Evolutionary conservation across 1,140 invertebrate genomes (phyloP).

Genomic region (Amyelois transitella): DNA sequence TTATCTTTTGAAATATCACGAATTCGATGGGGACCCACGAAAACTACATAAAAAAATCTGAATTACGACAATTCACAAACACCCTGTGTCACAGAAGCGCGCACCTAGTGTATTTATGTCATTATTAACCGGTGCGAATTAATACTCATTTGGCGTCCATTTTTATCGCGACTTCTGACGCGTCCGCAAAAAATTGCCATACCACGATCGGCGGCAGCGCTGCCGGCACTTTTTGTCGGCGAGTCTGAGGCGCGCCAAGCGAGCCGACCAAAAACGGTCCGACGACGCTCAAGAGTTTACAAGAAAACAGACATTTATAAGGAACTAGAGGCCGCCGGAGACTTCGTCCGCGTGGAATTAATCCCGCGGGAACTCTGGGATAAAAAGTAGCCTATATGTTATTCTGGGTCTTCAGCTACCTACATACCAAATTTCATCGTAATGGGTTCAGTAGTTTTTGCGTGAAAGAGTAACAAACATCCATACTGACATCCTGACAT

Average conservation of each 20-base stretch:
- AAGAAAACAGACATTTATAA: background rate
- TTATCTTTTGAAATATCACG: background rate
- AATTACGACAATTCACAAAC: constrained; percentile 11
- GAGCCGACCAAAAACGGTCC: constrained; percentile 46
- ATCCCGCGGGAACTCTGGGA: no score
- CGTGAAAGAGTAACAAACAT: no score
- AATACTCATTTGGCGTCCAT: constrained; percentile 70
- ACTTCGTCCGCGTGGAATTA: no score
- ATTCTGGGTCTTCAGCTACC: no score
- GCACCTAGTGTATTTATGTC: constrained; percentile 68
- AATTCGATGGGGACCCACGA: background rate
- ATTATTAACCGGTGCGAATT: constrained; percentile 71
- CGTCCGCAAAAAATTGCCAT: constrained; percentile 49
- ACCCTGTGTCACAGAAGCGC: constrained; percentile 36
- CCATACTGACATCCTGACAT: no score
- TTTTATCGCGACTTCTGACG: constrained; percentile 57
- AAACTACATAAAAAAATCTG: background rate
- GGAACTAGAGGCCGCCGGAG: no score
- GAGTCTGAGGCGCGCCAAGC: constrained; percentile 8
- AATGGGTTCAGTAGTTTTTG: no score
- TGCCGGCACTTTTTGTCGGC: constrained; percentile 15
- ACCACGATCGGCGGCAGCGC: constrained; percentile 22
- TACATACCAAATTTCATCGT: no score
- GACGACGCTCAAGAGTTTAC: background rate
- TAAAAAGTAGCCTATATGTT: no score